A percentile compares a stretch with the other conserved stretches of the same genome.
Evolutionary conservation across 2,797 vertebrate genomes (phyloP).

Genomic region (Myripristis murdjan): DNA sequence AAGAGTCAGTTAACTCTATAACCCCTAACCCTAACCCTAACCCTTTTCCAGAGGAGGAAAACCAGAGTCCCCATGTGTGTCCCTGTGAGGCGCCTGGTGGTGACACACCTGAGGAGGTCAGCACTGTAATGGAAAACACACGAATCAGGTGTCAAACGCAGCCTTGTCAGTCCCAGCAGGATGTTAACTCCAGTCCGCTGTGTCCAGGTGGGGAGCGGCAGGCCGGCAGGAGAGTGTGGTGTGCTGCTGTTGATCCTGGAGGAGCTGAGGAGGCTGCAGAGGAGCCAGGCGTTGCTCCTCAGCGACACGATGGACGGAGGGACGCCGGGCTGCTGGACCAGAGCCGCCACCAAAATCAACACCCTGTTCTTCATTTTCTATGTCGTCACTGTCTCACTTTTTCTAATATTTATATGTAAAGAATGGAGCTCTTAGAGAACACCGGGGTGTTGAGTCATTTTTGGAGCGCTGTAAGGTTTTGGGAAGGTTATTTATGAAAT

Average conservation of each 20-base stretch:
- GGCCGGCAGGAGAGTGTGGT: conserved; percentile 37
- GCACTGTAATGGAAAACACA: background rate
- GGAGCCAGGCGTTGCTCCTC: conserved; percentile 27
- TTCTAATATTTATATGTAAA: conserved; percentile 63
- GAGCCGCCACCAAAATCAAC: conserved; percentile 68
- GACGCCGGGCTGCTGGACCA: conserved; percentile 42
- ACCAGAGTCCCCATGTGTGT: conserved; percentile 24
- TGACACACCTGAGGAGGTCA: conserved; percentile 64
- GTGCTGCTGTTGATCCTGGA: conserved; percentile 70
- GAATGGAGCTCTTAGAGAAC: conserved; percentile 69
- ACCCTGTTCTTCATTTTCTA: conserved; percentile 73
- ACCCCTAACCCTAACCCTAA: too few relatives aligned
- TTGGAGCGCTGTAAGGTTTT: too few relatives aligned
- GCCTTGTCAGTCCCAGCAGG: background rate
- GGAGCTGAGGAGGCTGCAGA: conserved; percentile 67
- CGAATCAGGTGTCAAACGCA: too few relatives aligned
- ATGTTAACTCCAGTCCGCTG: too few relatives aligned
- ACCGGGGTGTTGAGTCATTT: too few relatives aligned
- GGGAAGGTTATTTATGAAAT: too few relatives aligned
- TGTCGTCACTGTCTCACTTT: conserved; percentile 50
- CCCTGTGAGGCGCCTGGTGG: conserved; percentile 17
- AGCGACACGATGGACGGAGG: background rate
- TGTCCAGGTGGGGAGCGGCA: conserved; percentile 49
- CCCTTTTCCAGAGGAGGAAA: conserved; percentile 68
- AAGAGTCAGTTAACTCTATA: too few relatives aligned